Conservation (phyloP, 92 coral and sea anemone species). For the Pocillopora grandis region DNA sequence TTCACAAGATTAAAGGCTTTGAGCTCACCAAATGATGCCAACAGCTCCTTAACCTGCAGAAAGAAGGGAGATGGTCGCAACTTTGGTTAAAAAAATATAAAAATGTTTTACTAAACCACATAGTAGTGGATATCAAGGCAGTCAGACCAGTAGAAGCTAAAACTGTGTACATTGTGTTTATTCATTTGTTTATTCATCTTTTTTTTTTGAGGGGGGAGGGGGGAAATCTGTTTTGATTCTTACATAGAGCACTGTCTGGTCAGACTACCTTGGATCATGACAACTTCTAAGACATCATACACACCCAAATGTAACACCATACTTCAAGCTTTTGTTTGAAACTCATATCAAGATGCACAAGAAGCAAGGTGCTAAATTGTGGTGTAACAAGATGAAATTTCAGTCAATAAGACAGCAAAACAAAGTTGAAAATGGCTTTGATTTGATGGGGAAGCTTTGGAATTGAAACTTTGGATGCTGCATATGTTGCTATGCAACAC, state of each 20-base stretch:
- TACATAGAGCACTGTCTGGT: background rate
- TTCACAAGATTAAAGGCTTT: constrained; percentile 96
- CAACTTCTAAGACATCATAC: background rate
- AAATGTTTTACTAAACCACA: background rate
- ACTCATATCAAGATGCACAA: background rate
- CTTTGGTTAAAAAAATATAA: background rate
- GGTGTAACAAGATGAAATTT: background rate
- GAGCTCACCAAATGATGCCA: constrained; percentile 96
- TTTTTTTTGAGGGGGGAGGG: too few relatives aligned
- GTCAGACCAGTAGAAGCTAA: background rate
- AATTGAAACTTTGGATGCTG: background rate
- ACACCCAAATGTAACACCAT: background rate
- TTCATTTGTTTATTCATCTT: too few relatives aligned
- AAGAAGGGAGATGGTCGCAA: constrained; percentile 11
- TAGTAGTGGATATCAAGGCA: background rate
- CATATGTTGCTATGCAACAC: background rate
- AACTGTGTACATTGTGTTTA: background rate
- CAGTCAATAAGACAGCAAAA: background rate
- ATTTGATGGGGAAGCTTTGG: background rate
- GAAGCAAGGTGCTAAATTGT: background rate
- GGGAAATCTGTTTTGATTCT: background rate
- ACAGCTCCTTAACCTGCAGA: constrained; percentile 85
- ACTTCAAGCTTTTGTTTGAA: background rate
- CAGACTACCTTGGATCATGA: background rate
- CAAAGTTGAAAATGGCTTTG: constrained; percentile 10